phyloP scores from a whole-genome alignment of 2,888 invertebrate species.

The Drosophila imparisetae region DNA sequence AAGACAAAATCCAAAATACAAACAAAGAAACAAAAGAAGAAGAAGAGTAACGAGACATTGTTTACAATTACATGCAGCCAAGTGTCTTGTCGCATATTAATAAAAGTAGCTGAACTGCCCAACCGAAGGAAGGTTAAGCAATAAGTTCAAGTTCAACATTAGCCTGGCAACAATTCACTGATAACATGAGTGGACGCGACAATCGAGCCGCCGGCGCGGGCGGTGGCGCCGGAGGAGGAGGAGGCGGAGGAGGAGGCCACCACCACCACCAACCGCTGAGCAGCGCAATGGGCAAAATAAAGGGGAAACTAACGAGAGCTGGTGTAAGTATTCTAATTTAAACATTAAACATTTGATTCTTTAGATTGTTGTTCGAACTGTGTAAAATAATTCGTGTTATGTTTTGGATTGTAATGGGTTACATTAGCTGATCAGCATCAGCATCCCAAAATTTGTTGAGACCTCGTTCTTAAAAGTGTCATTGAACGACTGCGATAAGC shows the following conservation, averaged over 20 bases:
- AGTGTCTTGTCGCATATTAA: slow-evolving; percentile 10
- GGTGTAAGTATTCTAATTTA: slow-evolving; percentile 67
- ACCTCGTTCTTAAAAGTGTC: not conserved
- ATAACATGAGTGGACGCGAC: slow-evolving; percentile 84
- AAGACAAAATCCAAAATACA: slow-evolving; percentile 55
- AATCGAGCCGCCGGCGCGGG: slow-evolving; percentile 80
- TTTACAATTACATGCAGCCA: slow-evolving; percentile 30
- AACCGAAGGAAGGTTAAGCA: slow-evolving; percentile 23
- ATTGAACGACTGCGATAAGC: slow-evolving; percentile 12
- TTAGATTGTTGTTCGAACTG: not conserved
- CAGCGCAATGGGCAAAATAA: slow-evolving; percentile 84
- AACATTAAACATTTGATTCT: not conserved
- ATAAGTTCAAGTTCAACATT: slow-evolving; percentile 62
- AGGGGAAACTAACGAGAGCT: slow-evolving; percentile 83
- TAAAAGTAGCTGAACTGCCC: slow-evolving; percentile 24
- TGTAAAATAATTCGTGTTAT: not conserved
- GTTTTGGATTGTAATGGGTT: not conserved
- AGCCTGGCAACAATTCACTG: slow-evolving; percentile 10
- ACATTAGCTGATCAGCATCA: not conserved
- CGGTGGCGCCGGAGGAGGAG: slow-evolving; percentile 74
- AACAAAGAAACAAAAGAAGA: not conserved
- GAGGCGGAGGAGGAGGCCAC: slow-evolving; percentile 72
- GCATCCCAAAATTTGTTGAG: not conserved
- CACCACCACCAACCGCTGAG: slow-evolving; percentile 78
- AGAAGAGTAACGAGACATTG: slow-evolving; percentile 22